phyloP scores from a whole-genome alignment of 2,797 vertebrate species.

The Anabacerthia variegaticeps region DNA sequence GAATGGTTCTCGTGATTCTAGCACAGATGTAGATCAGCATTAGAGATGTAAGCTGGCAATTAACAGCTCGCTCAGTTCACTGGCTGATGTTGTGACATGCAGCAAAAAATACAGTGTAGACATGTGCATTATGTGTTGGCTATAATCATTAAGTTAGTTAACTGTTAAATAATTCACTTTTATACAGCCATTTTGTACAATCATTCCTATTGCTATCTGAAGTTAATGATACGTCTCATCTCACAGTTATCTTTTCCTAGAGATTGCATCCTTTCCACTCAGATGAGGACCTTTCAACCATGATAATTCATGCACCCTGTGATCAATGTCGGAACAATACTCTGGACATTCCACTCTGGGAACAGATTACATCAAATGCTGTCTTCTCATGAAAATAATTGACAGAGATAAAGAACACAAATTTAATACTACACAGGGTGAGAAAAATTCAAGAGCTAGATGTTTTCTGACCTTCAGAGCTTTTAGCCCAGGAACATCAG shows the following conservation, averaged over 20 bases:
- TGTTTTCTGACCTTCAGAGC: neutral
- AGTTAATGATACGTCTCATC: conserved; percentile 9
- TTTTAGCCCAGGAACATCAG: neutral
- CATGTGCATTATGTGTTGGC: neutral
- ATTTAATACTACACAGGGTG: conserved; percentile 33
- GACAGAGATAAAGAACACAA: neutral
- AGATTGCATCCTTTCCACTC: conserved; percentile 3
- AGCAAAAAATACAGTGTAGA: neutral
- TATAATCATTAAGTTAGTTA: neutral
- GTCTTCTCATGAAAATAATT: conserved; percentile 19
- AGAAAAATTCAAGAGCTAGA: neutral
- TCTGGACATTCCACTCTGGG: neutral
- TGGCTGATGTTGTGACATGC: neutral
- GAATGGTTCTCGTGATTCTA: neutral
- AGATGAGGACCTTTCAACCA: neutral
- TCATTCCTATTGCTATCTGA: neutral
- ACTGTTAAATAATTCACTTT: neutral
- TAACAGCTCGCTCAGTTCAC: neutral
- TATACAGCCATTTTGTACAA: neutral
- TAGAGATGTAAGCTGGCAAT: neutral
- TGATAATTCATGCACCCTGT: neutral
- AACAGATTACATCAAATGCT: neutral
- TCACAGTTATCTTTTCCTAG: neutral
- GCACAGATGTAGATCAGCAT: neutral
- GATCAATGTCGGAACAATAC: neutral